Evolutionary conservation across 2,113 vertebrate genomes (phyloP).

Genomic region (Prinia subflava): DNA sequence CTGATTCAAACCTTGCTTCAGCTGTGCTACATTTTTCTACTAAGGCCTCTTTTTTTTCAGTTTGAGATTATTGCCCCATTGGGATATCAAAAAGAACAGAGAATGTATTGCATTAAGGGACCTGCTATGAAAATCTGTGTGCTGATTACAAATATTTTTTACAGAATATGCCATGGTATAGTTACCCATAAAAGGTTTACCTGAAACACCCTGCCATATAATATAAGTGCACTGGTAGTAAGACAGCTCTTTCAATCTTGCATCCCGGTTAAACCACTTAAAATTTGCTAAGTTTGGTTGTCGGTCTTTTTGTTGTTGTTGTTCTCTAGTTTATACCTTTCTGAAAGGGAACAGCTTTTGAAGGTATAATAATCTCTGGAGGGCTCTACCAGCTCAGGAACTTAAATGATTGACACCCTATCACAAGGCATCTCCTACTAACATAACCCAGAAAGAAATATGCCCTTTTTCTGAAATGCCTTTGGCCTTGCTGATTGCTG

Average conservation of each 20-base stretch:
- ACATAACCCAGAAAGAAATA: not conserved
- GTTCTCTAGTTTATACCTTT: not conserved
- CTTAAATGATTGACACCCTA: not conserved
- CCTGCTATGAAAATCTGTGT: not conserved
- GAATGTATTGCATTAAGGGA: not conserved
- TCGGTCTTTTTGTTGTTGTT: not conserved
- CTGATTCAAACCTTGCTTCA: not conserved
- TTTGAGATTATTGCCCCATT: not conserved
- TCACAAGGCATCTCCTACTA: not conserved
- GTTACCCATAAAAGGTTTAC: not conserved
- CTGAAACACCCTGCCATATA: not conserved
- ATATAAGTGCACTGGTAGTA: not conserved
- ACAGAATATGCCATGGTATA: not conserved
- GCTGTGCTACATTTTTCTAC: not conserved
- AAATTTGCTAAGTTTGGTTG: not conserved
- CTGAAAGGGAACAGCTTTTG: not conserved
- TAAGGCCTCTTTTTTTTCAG: not conserved
- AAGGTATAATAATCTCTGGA: not conserved
- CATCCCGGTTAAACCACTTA: not conserved
- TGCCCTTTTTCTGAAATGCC: not conserved
- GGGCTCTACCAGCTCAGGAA: not conserved
- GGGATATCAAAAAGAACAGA: not conserved
- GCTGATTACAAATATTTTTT: not conserved
- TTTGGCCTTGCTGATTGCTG: not conserved
- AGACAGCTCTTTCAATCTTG: not conserved